These are phyloP conservation scores for Agrotis puta DNA, from an alignment of 2,888 invertebrate genomes.

Conservation along the genomic window DNA sequence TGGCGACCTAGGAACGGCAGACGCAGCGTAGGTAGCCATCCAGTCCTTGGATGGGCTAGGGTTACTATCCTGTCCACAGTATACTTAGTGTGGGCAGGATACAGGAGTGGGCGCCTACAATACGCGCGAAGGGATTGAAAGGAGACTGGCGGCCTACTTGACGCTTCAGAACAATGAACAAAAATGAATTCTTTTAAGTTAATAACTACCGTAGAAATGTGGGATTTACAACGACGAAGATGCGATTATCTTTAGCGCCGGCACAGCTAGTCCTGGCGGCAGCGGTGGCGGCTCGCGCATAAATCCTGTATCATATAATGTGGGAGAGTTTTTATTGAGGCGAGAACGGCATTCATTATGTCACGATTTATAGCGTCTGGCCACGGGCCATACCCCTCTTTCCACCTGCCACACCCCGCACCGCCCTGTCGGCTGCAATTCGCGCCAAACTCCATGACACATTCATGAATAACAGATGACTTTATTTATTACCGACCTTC, in stretches of 20 bases:
- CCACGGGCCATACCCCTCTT: conserved; percentile 30
- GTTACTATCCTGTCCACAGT: too few relatives aligned
- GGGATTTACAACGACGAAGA: neutral
- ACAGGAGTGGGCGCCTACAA: neutral
- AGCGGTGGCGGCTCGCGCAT: conserved; percentile 60
- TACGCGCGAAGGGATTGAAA: too few relatives aligned
- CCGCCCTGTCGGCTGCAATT: neutral
- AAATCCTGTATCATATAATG: conserved; percentile 74
- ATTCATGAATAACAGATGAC: conserved; percentile 66
- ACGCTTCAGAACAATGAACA: neutral
- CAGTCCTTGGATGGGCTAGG: too few relatives aligned
- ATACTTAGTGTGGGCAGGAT: too few relatives aligned
- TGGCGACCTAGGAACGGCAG: too few relatives aligned
- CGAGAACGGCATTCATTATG: conserved; percentile 80
- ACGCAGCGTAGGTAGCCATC: too few relatives aligned
- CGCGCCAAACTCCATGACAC: conserved; percentile 38
- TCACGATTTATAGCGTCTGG: conserved; percentile 69
- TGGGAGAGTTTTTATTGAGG: conserved; percentile 78
- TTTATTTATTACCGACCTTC: conserved; percentile 48
- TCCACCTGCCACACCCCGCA: neutral
- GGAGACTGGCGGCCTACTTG: neutral
- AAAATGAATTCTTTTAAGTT: neutral
- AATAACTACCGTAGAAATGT: neutral
- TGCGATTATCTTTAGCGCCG: neutral
- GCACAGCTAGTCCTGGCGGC: conserved; percentile 16